Evolutionary conservation across 2,888 invertebrate genomes (phyloP).

Genomic region (Epinotia nisella): DNA sequence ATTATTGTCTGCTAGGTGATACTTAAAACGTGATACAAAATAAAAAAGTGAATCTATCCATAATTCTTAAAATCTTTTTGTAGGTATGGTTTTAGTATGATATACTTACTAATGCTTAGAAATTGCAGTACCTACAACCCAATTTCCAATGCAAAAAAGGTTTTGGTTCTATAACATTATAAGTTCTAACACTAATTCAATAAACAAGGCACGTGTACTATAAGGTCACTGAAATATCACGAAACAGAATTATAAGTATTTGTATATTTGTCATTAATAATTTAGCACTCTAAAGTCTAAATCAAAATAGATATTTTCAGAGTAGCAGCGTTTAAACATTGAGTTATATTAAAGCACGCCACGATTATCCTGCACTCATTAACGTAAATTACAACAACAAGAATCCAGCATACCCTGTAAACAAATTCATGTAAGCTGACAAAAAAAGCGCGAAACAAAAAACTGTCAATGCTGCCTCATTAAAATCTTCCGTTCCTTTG

Average conservation of each 20-base stretch:
- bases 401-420: slow-evolving; percentile 26
- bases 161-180: neutral
- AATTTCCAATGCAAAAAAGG: neutral
- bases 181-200: neutral
- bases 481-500: slow-evolving; percentile 83
- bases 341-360: slow-evolving; percentile 3
- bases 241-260: neutral
- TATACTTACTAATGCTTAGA: neutral
- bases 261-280: neutral
- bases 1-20: too few species aligned
- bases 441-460: slow-evolving; percentile 71
- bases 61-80: neutral
- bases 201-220: neutral
- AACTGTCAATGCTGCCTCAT: slow-evolving; percentile 77
- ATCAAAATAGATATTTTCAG: neutral
- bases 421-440: slow-evolving; percentile 44
- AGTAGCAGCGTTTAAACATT: neutral
- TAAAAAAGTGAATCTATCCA: too few species aligned
- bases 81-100: neutral
- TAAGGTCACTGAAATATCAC: neutral
- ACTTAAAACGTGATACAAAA: too few species aligned
- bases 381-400: slow-evolving; percentile 35
- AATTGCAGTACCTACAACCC: neutral
- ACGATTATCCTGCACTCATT: slow-evolving; percentile 23
- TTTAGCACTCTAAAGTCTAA: neutral